phyloP scores from a whole-genome alignment of 2,113 vertebrate genomes.

The Perccottus glenii region DNA sequence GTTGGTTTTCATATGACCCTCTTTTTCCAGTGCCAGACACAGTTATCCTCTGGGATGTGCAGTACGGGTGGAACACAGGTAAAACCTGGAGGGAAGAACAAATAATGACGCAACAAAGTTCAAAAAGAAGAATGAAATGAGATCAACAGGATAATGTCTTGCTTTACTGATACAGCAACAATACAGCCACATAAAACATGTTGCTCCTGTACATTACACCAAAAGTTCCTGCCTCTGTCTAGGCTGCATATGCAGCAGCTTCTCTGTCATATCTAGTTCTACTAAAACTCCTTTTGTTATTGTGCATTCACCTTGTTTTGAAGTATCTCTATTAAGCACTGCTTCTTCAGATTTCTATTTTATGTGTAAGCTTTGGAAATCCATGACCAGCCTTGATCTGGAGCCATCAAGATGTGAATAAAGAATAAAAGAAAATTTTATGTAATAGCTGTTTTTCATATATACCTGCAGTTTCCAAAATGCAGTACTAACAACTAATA shows the following conservation, averaged over 20 bases:
- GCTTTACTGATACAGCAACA: slow-evolving; percentile 7
- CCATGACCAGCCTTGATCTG: slow-evolving; percentile 44
- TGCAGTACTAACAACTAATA: no score
- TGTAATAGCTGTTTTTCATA: slow-evolving; percentile 12
- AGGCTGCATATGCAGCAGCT: no score
- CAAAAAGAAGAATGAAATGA: slow-evolving; percentile 5
- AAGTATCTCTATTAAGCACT: slow-evolving; percentile 35
- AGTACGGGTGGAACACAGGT: slow-evolving; percentile 4
- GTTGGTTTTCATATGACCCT: slow-evolving; percentile 47
- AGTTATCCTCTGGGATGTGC: slow-evolving; percentile 6
- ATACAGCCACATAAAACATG: slow-evolving; percentile 20
- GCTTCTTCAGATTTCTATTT: slow-evolving; percentile 22
- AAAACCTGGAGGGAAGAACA: background rate
- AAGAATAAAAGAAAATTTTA: slow-evolving; percentile 30
- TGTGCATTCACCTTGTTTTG: slow-evolving; percentile 26
- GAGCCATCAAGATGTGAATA: slow-evolving; percentile 34
- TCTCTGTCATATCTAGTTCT: no score
- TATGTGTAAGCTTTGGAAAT: slow-evolving; percentile 22
- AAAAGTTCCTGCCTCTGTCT: no score
- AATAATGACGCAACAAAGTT: slow-evolving; percentile 18
- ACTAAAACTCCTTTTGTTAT: no score
- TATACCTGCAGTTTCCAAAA: slow-evolving; percentile 14
- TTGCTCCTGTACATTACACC: background rate
- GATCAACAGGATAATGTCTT: slow-evolving; percentile 25
- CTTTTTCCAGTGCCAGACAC: background rate